Base-by-base conservation (phyloP, 2,797 vertebrate genomes). In the Garrulus glandarius region DNA sequence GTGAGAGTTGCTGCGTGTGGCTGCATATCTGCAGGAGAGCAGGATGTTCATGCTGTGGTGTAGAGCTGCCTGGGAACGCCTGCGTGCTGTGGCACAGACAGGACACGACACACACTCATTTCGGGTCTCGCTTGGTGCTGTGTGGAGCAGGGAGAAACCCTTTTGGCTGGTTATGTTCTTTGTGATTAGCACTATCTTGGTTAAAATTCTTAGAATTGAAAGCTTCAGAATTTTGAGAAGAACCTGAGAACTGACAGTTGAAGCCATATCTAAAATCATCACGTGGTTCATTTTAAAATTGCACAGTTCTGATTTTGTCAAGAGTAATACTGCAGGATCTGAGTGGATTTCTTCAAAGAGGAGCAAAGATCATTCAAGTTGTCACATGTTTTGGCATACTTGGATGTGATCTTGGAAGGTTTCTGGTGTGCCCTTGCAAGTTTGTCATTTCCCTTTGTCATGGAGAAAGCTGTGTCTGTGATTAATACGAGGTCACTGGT, bases 401-500 rank as follows among this genome's bases (percentile, higher is more conserved):
- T 70, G 67, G 44, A 65, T 77, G 49, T 2, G 4, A 77, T 79
- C 37, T 69, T 30, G 17, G 67, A 43, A 88, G 26, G 34, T 64
- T 86, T 76, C 67, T 88, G 65, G 13, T 89, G 24, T 65, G 46
- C 72, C 79, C 50, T 91, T 93, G 47, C 60, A 84, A 90, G 34
- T 88, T 93, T 88, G 55, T 84, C 6, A 30, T 96, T 96, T 94
- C 70, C 72, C 52, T 90, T 86, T 93, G 80, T 93, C 44, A 37
- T 16, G 63, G 67, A 68, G 68, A 84, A 78, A 39, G 63, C 59
- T 29, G 39, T 37, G 17, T 47, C 72, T 50, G 49, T 95, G 92
- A 94, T 92, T 89, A 92, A 92, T 86, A 70, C 0, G 6, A 93
- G 92, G 89, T 87, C 89, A 80, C 20, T 84, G 71, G 32, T 76